These are phyloP conservation scores for Fabriciana adippe DNA, from an alignment of 2,888 invertebrate genomes.

Conservation along the genomic window DNA sequence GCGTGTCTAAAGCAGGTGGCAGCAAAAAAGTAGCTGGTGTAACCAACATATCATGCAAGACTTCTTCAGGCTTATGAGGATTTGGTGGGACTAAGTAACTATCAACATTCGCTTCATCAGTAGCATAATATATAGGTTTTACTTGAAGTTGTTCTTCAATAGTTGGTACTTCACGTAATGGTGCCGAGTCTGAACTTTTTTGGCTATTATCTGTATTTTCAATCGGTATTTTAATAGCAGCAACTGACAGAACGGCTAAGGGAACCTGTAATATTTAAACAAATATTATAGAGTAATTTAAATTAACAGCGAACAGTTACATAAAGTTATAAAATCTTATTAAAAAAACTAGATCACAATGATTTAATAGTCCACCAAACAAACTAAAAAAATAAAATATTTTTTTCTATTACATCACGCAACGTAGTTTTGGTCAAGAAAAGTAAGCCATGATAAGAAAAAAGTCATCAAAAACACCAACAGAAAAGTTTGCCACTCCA, in stretches of 20 bases:
- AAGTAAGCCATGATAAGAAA: slow-evolving; percentile 67
- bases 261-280: slow-evolving; percentile 57
- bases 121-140: slow-evolving; percentile 58
- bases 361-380: slow-evolving; percentile 25
- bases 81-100: slow-evolving; percentile 65
- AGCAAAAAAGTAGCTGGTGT: slow-evolving; percentile 67
- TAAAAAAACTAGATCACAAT: slow-evolving; percentile 30
- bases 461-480: slow-evolving; percentile 47
- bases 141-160: slow-evolving; percentile 46
- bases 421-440: slow-evolving; percentile 63
- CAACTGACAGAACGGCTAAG: slow-evolving; percentile 49
- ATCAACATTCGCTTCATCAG: slow-evolving; percentile 55
- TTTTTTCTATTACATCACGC: slow-evolving; percentile 61
- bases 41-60: slow-evolving; percentile 48
- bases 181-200: slow-evolving; percentile 36
- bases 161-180: slow-evolving; percentile 25
- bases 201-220: slow-evolving; percentile 48
- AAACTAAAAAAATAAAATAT: slow-evolving; percentile 43
- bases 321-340: slow-evolving; percentile 19
- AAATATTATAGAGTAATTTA: slow-evolving; percentile 3
- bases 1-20: slow-evolving; percentile 56
- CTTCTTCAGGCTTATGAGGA: slow-evolving; percentile 55
- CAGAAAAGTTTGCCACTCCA: slow-evolving; percentile 34
- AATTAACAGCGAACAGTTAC: slow-evolving; percentile 16
- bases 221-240: slow-evolving; percentile 65